These are phyloP conservation scores for Tragelaphus oryx DNA, from an alignment of 2,797 vertebrate species.

Conservation along the genomic window DNA sequence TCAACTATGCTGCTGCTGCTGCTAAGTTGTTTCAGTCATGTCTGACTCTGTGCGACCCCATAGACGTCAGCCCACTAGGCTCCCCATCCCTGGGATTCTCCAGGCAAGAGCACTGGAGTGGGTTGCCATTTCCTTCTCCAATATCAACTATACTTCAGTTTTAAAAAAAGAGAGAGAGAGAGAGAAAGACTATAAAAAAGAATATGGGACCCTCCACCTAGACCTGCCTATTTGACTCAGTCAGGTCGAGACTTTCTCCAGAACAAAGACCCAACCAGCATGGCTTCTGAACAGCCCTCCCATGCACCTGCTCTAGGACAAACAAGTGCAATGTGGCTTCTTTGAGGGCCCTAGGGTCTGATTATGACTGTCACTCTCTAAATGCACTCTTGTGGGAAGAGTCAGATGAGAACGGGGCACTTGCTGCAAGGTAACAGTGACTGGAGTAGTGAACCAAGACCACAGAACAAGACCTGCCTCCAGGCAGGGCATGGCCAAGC, in stretches of 20 bases:
- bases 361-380: not conserved
- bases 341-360: not conserved
- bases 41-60: no score
- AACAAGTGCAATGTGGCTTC: not conserved
- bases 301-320: not conserved
- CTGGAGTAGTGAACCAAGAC: not conserved
- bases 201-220: not conserved
- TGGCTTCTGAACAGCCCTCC: not conserved
- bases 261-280: not conserved
- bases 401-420: not conserved
- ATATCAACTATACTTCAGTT: not conserved
- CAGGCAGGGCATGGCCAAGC: not conserved
- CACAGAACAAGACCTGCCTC: not conserved
- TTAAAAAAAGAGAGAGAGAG: not conserved
- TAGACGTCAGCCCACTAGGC: no score
- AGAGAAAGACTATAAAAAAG: not conserved
- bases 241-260: not conserved
- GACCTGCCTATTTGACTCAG: not conserved
- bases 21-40: no score
- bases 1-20: not conserved
- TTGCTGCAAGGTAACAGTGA: not conserved
- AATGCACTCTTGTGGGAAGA: not conserved
- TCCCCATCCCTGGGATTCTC: no score
- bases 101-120: no score
- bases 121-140: no score